Conservation (phyloP, 2,113 vertebrate species). For the Rhinichthys klamathensis region DNA sequence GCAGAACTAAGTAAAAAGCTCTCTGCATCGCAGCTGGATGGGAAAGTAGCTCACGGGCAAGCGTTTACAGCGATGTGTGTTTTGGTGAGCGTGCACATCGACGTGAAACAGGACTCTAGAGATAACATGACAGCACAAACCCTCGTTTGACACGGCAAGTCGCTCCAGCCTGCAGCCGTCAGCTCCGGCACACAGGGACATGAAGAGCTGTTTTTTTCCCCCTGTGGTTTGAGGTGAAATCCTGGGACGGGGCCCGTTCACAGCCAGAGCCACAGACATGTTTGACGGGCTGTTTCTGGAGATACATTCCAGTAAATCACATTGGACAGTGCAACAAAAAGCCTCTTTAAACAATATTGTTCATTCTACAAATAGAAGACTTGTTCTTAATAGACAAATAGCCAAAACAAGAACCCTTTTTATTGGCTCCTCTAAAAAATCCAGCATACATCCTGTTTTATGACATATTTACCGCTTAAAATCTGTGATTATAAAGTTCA, state of each 20-base stretch:
- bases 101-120: conserved; percentile 65
- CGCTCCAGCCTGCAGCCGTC: conserved; percentile 36
- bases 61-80: conserved; percentile 28
- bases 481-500: too few species aligned
- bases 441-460: too few species aligned
- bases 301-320: conserved; percentile 49
- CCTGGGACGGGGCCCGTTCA: conserved; percentile 22
- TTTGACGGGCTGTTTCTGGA: conserved; percentile 34
- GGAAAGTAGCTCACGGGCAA: conserved; percentile 47
- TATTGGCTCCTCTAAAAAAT: neutral
- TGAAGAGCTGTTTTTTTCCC: conserved; percentile 42
- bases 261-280: conserved; percentile 42
- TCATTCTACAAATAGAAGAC: conserved; percentile 2
- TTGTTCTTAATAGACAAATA: neutral
- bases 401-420: neutral
- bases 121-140: conserved; percentile 60
- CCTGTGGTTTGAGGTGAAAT: conserved; percentile 51
- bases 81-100: conserved; percentile 53
- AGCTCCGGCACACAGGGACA: neutral
- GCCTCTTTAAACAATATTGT: neutral
- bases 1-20: conserved; percentile 65
- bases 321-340: conserved; percentile 37
- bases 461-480: neutral
- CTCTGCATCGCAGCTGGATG: conserved; percentile 61
- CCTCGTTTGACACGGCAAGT: conserved; percentile 45